Evolutionary conservation across 2,888 invertebrate genomes (phyloP).

Genomic region (Rutpela maculata): DNA sequence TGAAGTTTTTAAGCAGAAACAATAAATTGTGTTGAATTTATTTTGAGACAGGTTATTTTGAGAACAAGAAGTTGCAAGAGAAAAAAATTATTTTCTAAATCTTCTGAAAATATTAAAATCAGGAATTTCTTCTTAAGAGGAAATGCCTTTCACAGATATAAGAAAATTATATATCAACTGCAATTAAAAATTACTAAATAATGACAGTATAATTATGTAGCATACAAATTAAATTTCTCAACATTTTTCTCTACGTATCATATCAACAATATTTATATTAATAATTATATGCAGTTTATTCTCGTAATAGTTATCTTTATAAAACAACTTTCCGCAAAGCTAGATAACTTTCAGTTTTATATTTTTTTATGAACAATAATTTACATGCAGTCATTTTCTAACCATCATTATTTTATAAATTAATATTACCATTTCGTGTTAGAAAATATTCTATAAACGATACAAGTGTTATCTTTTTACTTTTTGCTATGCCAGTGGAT

Average conservation of each 20-base stretch:
- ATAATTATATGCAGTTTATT: slow-evolving; percentile 10
- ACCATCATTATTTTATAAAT: slow-evolving; percentile 25
- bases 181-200: slow-evolving; percentile 14
- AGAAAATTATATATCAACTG: not conserved
- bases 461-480: slow-evolving; percentile 33
- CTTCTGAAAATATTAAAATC: not conserved
- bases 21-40: too few species aligned
- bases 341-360: slow-evolving; percentile 25
- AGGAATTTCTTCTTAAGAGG: not conserved
- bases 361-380: slow-evolving; percentile 1
- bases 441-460: slow-evolving; percentile 28
- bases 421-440: slow-evolving; percentile 29
- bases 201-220: not conserved
- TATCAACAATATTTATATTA: slow-evolving; percentile 7
- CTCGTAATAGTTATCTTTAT: slow-evolving; percentile 19
- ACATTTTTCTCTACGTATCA: not conserved
- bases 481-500: slow-evolving; percentile 29
- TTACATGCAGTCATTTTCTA: slow-evolving; percentile 19
- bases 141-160: slow-evolving; percentile 1
- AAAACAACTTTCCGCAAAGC: slow-evolving; percentile 9
- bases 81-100: too few species aligned
- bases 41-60: too few species aligned
- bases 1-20: too few species aligned
- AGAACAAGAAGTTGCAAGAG: too few species aligned
- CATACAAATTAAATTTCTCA: slow-evolving; percentile 23